Conservation (phyloP, 2,113 vertebrate genomes). For the Rhynchomys soricoides region DNA sequence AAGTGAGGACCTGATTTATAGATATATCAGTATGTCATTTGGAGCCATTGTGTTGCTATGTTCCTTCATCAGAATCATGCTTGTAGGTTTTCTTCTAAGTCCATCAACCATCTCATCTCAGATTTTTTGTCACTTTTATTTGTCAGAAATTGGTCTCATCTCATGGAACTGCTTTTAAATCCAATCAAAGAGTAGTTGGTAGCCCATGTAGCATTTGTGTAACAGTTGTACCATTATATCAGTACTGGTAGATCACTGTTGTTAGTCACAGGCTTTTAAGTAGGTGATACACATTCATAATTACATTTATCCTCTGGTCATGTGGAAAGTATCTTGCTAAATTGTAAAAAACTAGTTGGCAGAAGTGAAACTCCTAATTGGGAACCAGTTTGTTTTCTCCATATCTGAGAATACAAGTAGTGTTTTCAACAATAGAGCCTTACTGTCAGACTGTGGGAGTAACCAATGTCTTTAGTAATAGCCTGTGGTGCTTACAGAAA, state of each 20-base stretch:
- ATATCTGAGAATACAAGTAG: background rate
- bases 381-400: background rate
- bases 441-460: background rate
- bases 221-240: no score
- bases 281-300: no score
- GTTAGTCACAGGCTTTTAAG: no score
- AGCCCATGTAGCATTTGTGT: no score
- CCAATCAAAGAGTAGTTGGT: no score
- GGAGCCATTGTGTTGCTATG: background rate
- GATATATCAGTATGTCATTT: background rate
- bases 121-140: background rate
- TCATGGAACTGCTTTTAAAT: background rate
- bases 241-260: no score
- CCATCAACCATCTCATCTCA: background rate
- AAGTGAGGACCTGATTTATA: background rate
- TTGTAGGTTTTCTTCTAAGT: background rate
- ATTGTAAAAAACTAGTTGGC: background rate
- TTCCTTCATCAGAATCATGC: background rate
- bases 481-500: background rate
- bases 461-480: background rate
- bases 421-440: background rate
- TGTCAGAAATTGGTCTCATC: background rate
- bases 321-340: background rate
- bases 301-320: no score
- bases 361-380: background rate